Conservation (phyloP, 2,797 vertebrate species). For the Gymnothorax javanicus region DNA sequence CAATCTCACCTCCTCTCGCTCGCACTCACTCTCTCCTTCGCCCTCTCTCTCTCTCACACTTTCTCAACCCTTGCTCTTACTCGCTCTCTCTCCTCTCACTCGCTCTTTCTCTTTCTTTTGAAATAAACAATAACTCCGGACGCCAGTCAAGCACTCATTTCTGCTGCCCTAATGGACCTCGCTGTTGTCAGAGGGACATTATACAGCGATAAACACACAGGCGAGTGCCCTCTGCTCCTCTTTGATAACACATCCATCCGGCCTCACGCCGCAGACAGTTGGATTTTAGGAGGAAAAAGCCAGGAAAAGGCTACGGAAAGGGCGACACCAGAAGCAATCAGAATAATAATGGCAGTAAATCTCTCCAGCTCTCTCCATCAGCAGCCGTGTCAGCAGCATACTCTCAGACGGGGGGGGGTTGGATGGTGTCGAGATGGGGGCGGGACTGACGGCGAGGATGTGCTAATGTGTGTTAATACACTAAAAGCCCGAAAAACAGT, state of each 20-base stretch:
- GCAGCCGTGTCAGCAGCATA: conserved; percentile 56
- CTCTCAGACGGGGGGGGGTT: conserved; percentile 44
- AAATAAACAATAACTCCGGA: not conserved
- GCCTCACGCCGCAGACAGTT: conserved; percentile 33
- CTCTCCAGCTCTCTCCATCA: conserved; percentile 55
- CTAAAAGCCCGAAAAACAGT: conserved; percentile 66
- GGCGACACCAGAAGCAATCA: conserved; percentile 45
- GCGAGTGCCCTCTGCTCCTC: conserved; percentile 45
- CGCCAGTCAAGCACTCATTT: not conserved
- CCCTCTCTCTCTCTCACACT: too few relatives aligned
- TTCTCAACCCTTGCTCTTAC: too few relatives aligned
- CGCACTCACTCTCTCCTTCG: too few relatives aligned
- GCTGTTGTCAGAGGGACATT: conserved; percentile 61
- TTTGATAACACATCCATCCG: conserved; percentile 58
- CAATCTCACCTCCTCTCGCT: too few relatives aligned
- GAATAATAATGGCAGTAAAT: conserved; percentile 63
- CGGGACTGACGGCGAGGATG: conserved; percentile 37
- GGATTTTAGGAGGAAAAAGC: not conserved
- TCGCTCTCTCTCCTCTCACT: too few relatives aligned
- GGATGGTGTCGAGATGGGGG: not conserved
- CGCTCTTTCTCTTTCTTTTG: not conserved
- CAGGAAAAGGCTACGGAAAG: conserved; percentile 31
- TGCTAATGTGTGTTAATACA: conserved; percentile 70
- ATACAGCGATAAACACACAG: conserved; percentile 59
- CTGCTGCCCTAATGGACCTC: not conserved